Percentiles rank a stretch among this genome's conserved stretches.
phyloP scores from a whole-genome alignment of 2,888 invertebrate genomes.

The Scaptomyza cyrtandrae region DNA sequence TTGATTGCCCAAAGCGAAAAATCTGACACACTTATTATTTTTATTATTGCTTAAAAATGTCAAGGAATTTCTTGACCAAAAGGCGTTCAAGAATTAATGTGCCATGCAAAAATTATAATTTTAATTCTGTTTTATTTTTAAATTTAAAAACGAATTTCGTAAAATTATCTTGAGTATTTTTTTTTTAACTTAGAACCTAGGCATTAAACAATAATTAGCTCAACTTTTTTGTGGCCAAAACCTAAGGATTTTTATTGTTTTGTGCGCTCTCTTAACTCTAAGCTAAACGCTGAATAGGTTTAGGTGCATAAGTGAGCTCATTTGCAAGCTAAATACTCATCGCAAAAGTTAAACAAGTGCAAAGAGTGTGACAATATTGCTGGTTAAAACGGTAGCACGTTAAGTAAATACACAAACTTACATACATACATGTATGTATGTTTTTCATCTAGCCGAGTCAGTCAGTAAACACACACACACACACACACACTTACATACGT shows the following conservation, averaged over 20 bases:
- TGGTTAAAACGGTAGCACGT: neutral
- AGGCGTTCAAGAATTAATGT: no score
- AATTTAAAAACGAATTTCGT: no score
- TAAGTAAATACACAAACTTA: neutral
- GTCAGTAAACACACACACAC: neutral
- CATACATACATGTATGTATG: neutral
- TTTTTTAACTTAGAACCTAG: no score
- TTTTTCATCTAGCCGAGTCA: conserved; percentile 1
- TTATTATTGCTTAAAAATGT: conserved; percentile 11
- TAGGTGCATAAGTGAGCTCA: conserved; percentile 53
- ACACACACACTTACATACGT: neutral
- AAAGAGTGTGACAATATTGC: neutral
- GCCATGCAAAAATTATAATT: neutral
- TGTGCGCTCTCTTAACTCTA: neutral
- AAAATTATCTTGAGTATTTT: no score
- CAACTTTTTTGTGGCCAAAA: no score
- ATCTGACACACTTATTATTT: conserved; percentile 52
- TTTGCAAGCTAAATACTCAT: conserved; percentile 23
- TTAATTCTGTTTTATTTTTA: neutral
- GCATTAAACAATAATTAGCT: no score
- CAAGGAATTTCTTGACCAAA: conserved; percentile 15
- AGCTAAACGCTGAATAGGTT: conserved; percentile 32
- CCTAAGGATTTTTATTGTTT: no score
- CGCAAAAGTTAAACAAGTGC: conserved; percentile 22
- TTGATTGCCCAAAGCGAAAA: conserved; percentile 41